Conservation (phyloP, 2,797 vertebrate species). For the Monodelphis domestica region DNA sequence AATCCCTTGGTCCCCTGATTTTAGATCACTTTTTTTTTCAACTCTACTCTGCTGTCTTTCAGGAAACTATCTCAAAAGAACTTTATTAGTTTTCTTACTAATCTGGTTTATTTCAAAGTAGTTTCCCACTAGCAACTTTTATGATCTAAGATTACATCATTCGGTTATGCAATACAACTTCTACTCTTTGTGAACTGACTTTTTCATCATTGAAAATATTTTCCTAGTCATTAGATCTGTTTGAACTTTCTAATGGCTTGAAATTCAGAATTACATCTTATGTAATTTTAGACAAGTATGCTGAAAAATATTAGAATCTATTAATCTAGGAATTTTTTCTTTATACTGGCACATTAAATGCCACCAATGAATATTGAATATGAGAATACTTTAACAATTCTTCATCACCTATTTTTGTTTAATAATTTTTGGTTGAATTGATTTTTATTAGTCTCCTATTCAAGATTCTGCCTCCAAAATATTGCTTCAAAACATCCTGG, state of each 20-base stretch:
- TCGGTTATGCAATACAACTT: conserved; percentile 80
- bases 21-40: no score
- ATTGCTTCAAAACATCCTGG: no score
- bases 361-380: no score
- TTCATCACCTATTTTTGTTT: fast-evolving
- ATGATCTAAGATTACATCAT: conserved; percentile 79
- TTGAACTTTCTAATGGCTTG: conserved; percentile 82
- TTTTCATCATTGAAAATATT: conserved; percentile 83
- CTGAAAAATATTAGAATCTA: conserved; percentile 67
- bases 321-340: conserved; percentile 68
- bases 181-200: conserved; percentile 80
- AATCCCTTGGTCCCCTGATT: no score
- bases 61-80: conserved; percentile 69
- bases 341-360: no score
- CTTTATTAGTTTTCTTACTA: conserved; percentile 72
- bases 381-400: neutral
- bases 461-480: neutral
- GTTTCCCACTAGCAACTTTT: conserved; percentile 76
- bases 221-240: conserved; percentile 77
- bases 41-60: conserved; percentile 59
- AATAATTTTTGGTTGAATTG: neutral
- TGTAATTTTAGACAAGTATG: conserved; percentile 73
- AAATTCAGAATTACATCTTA: conserved; percentile 79
- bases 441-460: neutral
- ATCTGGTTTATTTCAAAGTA: conserved; percentile 79